These are phyloP conservation scores for Drosophila rhopaloa DNA, from an alignment of 1,140 invertebrate species.

Conservation along the genomic window DNA sequence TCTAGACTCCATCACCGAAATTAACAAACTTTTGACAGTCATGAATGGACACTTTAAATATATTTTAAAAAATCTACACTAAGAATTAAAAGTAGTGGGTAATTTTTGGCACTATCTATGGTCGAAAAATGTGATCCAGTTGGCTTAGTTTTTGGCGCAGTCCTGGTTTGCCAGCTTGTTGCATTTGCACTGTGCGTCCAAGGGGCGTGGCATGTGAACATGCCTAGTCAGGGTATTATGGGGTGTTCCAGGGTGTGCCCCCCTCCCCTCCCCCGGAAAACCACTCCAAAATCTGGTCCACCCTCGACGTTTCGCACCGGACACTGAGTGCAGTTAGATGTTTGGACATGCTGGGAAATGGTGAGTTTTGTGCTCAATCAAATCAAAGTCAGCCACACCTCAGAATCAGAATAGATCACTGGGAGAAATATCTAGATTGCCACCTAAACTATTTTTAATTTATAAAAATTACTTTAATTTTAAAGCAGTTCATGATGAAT, in stretches of 20 bases:
- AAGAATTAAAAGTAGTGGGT: background rate
- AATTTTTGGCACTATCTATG: background rate
- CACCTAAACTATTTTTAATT: no score
- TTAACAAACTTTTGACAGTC: no score
- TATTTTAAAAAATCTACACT: background rate
- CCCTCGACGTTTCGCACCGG: constrained; percentile 19
- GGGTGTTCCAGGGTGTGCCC: background rate
- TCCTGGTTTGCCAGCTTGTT: constrained; percentile 53
- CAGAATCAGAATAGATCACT: constrained; percentile 1
- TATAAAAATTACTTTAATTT: no score
- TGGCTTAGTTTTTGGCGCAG: constrained; percentile 1
- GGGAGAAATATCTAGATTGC: background rate
- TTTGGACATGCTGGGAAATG: constrained; percentile 37
- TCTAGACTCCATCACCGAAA: no score
- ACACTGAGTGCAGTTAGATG: constrained; percentile 24
- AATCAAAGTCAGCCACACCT: constrained; percentile 42
- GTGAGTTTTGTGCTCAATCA: constrained; percentile 43
- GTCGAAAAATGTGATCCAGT: background rate
- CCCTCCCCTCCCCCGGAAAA: background rate
- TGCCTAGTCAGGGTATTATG: constrained; percentile 39
- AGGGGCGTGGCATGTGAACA: constrained; percentile 20
- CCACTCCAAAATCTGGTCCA: constrained; percentile 23
- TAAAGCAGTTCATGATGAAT: no score
- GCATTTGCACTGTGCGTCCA: constrained; percentile 34
- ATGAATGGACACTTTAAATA: background rate